phyloP scores from a whole-genome alignment of 2,888 invertebrate genomes.

The Macrophya alboannulata region DNA sequence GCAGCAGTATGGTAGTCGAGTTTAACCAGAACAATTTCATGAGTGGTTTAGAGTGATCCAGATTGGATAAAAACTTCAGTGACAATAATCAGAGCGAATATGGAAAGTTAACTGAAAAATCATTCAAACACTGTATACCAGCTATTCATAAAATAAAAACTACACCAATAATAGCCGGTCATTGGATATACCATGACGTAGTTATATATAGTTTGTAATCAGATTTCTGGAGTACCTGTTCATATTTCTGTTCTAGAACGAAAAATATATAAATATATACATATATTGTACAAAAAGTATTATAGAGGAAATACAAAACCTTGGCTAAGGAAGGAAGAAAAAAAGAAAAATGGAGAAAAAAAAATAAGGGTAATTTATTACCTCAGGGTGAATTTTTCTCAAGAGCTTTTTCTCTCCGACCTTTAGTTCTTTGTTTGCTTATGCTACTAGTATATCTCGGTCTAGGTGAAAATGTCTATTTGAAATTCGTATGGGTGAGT shows the following conservation, averaged over 20 bases:
- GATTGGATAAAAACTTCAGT: neutral
- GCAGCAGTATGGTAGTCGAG: neutral
- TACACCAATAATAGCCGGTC: neutral
- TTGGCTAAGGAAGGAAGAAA: too few relatives aligned
- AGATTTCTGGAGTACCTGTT: neutral
- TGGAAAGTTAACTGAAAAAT: neutral
- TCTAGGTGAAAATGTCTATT: neutral
- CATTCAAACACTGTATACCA: neutral
- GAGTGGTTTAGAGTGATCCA: neutral
- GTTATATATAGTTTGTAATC: neutral
- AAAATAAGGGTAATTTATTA: neutral
- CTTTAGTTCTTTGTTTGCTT: neutral
- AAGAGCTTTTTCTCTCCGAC: neutral
- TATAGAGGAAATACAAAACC: too few relatives aligned
- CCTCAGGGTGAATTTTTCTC: neutral
- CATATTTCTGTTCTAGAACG: neutral
- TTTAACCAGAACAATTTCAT: slow-evolving; percentile 1
- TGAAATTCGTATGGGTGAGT: neutral
- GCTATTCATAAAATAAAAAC: neutral
- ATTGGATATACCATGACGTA: neutral
- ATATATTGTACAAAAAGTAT: too few relatives aligned
- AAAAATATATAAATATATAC: neutral
- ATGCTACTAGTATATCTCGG: neutral
- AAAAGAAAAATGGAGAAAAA: neutral
- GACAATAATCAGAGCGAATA: neutral